Percentiles rank a stretch among this genome's conserved stretches.
phyloP scores from a whole-genome alignment of 2,888 invertebrate species.

The Oeneis ivallda region DNA sequence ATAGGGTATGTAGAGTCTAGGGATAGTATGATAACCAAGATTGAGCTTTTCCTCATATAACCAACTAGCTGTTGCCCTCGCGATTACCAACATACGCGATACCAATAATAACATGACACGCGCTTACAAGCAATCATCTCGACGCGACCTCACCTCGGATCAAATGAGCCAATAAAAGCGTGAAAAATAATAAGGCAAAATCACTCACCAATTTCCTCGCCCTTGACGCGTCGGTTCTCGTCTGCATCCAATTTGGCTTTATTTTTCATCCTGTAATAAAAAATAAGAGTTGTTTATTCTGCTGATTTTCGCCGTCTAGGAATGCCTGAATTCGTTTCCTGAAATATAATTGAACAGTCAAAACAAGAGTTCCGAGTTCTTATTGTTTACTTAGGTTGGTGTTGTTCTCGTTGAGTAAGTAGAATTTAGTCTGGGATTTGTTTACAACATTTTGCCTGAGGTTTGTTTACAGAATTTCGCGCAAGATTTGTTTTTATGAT shows the following conservation, averaged over 20 bases:
- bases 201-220: slow-evolving; percentile 62
- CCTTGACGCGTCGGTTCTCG: slow-evolving; percentile 60
- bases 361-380: neutral
- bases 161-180: slow-evolving; percentile 20
- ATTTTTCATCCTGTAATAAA: slow-evolving; percentile 63
- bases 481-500: no score
- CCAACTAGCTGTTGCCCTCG: neutral
- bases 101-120: neutral
- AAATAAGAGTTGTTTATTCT: slow-evolving; percentile 20
- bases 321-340: neutral
- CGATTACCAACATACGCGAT: no score
- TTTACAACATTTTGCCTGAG: neutral
- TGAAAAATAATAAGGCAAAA: slow-evolving; percentile 23
- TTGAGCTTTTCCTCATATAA: no score
- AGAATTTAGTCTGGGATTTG: neutral
- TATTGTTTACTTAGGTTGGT: slow-evolving; percentile 2
- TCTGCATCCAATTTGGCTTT: slow-evolving; percentile 64
- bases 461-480: neutral
- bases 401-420: neutral
- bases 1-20: no score
- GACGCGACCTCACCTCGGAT: neutral
- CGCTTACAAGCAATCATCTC: slow-evolving; percentile 8
- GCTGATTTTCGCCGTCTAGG: neutral
- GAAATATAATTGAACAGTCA: neutral
- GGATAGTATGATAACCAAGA: no score